A percentile compares a stretch with the other conserved stretches of the same genome.
phyloP scores from a whole-genome alignment of 2,797 vertebrate species.

The Dipus sagitta region DNA sequence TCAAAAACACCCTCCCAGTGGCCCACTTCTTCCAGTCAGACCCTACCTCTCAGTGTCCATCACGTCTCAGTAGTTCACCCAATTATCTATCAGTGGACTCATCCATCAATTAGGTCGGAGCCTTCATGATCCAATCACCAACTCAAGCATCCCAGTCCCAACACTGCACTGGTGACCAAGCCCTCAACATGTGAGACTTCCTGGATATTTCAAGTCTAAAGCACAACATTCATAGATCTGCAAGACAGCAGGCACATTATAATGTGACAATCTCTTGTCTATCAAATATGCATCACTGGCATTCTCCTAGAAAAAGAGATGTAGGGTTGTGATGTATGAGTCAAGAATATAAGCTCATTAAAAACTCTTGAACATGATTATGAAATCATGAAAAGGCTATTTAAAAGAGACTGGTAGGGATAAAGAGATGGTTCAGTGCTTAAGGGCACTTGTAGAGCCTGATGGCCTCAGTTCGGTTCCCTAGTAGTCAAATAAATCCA shows the following conservation, averaged over 20 bases:
- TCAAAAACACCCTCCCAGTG: neutral
- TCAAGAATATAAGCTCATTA: slow-evolving; percentile 11
- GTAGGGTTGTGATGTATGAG: neutral
- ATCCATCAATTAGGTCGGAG: neutral
- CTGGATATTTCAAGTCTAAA: neutral
- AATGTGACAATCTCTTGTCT: neutral
- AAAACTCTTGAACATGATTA: slow-evolving; percentile 5
- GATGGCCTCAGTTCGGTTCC: too few relatives aligned
- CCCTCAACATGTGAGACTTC: neutral
- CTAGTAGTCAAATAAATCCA: too few relatives aligned
- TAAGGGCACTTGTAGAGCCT: too few relatives aligned
- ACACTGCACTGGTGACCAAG: neutral
- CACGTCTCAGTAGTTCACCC: neutral
- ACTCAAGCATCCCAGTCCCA: neutral
- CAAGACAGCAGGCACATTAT: neutral
- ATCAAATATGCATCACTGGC: neutral
- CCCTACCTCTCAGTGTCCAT: neutral
- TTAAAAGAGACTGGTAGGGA: too few relatives aligned
- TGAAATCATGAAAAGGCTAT: neutral
- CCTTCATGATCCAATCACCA: neutral
- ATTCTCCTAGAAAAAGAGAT: neutral
- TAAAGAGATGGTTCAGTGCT: too few relatives aligned
- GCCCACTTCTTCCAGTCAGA: neutral
- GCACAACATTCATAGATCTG: neutral
- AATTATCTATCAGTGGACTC: neutral